A percentile compares a stretch with the other conserved stretches of the same genome.
phyloP scores from a whole-genome alignment of 2,888 invertebrate genomes.

The Hypselothyrea guttata region DNA sequence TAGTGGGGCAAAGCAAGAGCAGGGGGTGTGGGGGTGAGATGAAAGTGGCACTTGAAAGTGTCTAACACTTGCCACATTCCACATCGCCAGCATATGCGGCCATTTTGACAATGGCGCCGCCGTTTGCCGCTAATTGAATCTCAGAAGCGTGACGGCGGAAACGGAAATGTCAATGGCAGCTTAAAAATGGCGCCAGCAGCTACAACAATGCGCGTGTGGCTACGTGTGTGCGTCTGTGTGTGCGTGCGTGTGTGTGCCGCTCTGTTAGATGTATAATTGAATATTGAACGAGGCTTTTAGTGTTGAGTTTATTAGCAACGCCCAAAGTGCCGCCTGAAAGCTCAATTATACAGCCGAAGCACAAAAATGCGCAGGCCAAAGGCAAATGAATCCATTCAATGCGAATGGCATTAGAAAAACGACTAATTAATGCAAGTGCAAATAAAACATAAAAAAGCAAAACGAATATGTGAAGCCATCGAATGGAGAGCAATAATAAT shows the following conservation, averaged over 20 bases:
- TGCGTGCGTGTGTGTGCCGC: conserved; percentile 5
- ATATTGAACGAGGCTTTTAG: conserved; percentile 77
- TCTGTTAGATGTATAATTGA: conserved; percentile 62
- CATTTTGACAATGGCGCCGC: conserved; percentile 50
- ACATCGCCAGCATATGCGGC: conserved; percentile 23
- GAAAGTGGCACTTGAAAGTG: conserved; percentile 20
- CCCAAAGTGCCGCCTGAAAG: conserved; percentile 65
- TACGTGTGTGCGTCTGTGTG: conserved; percentile 1
- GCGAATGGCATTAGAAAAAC: conserved; percentile 12
- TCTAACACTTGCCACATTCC: conserved; percentile 27
- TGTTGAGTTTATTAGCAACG: conserved; percentile 70
- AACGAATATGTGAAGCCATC: too few species aligned
- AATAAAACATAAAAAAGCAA: conserved; percentile 13
- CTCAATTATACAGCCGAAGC: conserved; percentile 56
- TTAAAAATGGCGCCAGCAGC: conserved; percentile 62
- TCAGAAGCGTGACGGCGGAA: conserved; percentile 55
- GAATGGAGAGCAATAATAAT: conserved; percentile 19
- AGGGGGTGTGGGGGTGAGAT: neutral
- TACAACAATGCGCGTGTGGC: conserved; percentile 17
- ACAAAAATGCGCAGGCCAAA: conserved; percentile 26
- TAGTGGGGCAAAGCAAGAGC: too few species aligned
- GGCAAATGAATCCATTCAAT: conserved; percentile 45
- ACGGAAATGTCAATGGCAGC: conserved; percentile 74
- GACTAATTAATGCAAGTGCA: conserved; percentile 1
- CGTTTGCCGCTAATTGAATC: conserved; percentile 69